A percentile compares a stretch with the other conserved stretches of the same genome.
Conservation (phyloP, 2,113 vertebrate species). For the Planiliza haematocheilus region DNA sequence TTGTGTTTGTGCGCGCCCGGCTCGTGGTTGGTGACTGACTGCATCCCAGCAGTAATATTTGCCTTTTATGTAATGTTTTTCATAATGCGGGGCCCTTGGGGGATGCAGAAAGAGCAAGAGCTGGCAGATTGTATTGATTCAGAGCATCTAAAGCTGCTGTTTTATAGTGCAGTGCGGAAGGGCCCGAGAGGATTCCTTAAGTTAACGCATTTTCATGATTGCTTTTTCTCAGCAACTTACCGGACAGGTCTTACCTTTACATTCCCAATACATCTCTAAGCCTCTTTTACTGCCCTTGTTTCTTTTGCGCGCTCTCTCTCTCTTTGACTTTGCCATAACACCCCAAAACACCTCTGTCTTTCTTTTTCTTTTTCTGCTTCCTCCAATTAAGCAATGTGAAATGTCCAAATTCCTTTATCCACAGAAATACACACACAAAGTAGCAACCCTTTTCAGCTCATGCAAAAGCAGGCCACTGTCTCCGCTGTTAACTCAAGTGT, state of each 20-base stretch:
- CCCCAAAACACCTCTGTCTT: not conserved
- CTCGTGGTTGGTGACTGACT: constrained; percentile 41
- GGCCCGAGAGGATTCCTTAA: constrained; percentile 48
- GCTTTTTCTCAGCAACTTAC: constrained; percentile 54
- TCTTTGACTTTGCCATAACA: not conserved
- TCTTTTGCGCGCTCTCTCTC: not conserved
- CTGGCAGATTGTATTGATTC: constrained; percentile 81
- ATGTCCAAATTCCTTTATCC: not conserved
- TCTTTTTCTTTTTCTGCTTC: not conserved
- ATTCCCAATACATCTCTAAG: not conserved
- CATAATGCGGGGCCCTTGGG: constrained; percentile 71
- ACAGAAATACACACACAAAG: constrained; percentile 7
- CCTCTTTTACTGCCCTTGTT: not conserved
- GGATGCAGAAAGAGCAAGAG: constrained; percentile 66
- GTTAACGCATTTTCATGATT: constrained; percentile 56
- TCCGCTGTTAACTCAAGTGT: constrained; percentile 31
- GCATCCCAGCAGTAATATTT: constrained; percentile 68
- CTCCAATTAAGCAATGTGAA: constrained; percentile 10
- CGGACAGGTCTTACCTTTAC: constrained; percentile 13
- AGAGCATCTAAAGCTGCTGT: constrained; percentile 70
- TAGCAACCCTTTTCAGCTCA: constrained; percentile 25
- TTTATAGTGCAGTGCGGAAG: constrained; percentile 59
- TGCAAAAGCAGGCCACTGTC: constrained; percentile 23
- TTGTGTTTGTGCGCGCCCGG: not conserved
- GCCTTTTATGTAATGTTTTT: constrained; percentile 79